Conservation (phyloP, 2,888 invertebrate species). For the Cyaniris semiargus region DNA sequence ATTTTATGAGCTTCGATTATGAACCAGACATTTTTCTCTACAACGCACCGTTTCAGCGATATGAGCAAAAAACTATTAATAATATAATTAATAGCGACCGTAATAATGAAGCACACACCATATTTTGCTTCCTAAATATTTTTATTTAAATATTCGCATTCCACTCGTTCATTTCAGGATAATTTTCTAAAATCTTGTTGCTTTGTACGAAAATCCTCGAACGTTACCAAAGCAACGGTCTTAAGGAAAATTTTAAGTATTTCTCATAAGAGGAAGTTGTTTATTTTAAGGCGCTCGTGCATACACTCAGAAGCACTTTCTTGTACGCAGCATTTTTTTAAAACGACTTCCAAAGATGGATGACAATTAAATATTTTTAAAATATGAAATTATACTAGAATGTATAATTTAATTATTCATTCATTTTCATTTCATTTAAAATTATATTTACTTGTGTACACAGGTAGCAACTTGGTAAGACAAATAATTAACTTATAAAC, state of each 20-base stretch:
- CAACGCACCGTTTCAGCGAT: too few relatives aligned
- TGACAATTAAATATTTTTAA: neutral
- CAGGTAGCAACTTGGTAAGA: too few relatives aligned
- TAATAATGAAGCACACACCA: neutral
- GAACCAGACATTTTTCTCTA: too few relatives aligned
- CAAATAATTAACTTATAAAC: too few relatives aligned
- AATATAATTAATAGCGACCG: too few relatives aligned
- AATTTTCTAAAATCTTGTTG: neutral
- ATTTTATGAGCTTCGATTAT: too few relatives aligned
- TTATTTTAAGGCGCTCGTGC: constrained; percentile 18
- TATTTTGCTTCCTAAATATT: neutral
- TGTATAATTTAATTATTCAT: too few relatives aligned
- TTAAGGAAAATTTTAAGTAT: neutral
- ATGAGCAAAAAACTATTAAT: too few relatives aligned
- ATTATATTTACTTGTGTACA: too few relatives aligned
- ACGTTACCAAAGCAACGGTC: neutral
- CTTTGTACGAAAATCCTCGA: neutral
- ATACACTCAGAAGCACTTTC: neutral
- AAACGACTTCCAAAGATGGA: neutral
- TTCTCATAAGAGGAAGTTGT: constrained; percentile 4
- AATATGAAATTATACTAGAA: too few relatives aligned
- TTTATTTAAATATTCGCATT: neutral
- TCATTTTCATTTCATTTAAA: too few relatives aligned
- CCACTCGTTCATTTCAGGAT: neutral
- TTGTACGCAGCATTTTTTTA: neutral